phyloP scores from a whole-genome alignment of 2,797 vertebrate genomes.

The Amblyraja radiata region DNA sequence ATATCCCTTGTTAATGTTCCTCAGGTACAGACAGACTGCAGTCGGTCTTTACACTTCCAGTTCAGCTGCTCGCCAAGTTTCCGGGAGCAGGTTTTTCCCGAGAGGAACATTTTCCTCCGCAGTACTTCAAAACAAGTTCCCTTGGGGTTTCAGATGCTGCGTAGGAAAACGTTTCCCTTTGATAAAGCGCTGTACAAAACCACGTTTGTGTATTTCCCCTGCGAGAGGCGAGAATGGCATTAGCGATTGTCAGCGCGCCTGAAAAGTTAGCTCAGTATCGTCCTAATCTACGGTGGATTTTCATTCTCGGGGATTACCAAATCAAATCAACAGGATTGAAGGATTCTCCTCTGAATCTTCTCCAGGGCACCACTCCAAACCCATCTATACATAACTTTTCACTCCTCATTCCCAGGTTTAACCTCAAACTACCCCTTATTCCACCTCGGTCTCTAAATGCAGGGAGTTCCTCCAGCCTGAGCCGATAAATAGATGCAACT shows the following conservation, averaged over 20 bases:
- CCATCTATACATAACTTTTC: background rate
- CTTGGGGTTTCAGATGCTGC: background rate
- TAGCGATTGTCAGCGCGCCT: background rate
- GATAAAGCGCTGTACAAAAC: background rate
- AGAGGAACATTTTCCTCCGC: background rate
- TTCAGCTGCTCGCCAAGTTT: background rate
- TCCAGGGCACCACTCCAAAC: background rate
- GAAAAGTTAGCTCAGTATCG: background rate
- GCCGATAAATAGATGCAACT: background rate
- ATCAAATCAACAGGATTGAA: background rate
- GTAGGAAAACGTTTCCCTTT: background rate
- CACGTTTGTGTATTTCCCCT: background rate
- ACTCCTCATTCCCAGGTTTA: background rate
- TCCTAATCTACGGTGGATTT: background rate
- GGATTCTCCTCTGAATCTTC: background rate
- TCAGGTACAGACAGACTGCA: background rate
- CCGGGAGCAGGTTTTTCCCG: background rate
- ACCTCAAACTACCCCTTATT: too few relatives aligned
- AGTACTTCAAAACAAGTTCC: background rate
- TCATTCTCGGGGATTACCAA: background rate
- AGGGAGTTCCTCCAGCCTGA: background rate
- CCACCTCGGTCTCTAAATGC: too few relatives aligned
- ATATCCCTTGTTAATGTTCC: background rate
- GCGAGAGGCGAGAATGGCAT: background rate
- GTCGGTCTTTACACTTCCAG: background rate